Evolutionary conservation across 2,113 vertebrate genomes (phyloP).

Genomic region (Xenus cinereus): DNA sequence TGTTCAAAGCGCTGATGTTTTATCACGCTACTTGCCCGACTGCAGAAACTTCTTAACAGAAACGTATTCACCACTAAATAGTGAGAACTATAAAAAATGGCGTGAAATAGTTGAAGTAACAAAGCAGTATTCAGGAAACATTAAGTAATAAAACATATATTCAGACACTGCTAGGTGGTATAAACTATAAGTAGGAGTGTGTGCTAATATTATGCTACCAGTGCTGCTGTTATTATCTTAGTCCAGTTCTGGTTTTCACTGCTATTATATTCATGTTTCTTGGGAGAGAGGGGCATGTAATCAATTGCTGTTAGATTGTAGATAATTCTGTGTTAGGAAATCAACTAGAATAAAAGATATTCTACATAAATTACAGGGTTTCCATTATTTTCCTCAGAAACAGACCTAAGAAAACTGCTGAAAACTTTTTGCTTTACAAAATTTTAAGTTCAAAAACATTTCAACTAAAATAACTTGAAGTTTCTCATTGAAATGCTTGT

Average conservation of each 20-base stretch:
- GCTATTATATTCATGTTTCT: background rate
- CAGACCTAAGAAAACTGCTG: background rate
- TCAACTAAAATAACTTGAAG: background rate
- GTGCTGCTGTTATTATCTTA: background rate
- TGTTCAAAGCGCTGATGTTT: background rate
- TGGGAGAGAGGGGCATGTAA: background rate
- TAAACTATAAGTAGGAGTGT: background rate
- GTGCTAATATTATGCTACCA: background rate
- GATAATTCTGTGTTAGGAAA: background rate
- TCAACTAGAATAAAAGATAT: background rate
- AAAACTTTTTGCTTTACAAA: background rate
- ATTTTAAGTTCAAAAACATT: background rate
- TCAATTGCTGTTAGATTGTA: background rate
- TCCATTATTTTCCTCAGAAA: background rate
- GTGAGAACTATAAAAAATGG: background rate
- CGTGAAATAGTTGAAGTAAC: background rate
- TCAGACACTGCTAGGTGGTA: background rate
- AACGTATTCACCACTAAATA: background rate
- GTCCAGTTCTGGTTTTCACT: background rate
- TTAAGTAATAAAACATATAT: background rate
- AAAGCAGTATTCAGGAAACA: background rate
- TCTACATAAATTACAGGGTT: background rate
- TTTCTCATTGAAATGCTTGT: background rate
- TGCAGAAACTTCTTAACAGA: background rate
- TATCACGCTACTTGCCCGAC: background rate